Conservation (phyloP, 2,888 invertebrate genomes). For the Polylopha cassiicola region DNA sequence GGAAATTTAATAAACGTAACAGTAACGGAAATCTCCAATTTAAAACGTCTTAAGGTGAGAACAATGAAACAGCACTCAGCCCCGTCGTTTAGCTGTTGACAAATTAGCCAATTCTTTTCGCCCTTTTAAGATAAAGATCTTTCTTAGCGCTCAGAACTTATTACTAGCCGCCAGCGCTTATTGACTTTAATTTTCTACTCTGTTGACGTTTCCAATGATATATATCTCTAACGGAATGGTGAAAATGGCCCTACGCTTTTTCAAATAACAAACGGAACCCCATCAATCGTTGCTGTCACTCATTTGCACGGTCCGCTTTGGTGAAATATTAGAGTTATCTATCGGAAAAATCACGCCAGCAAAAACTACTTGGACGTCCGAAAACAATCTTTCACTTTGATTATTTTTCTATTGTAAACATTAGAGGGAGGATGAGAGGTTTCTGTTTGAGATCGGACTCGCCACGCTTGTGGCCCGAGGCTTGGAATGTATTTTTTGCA, state of each 20-base stretch:
- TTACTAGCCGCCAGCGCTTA: conserved; percentile 57
- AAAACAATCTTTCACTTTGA: conserved; percentile 70
- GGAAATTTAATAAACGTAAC: conserved; percentile 40
- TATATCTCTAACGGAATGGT: conserved; percentile 61
- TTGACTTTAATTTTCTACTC: conserved; percentile 75
- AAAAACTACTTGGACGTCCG: conserved; percentile 62
- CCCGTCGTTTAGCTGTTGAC: conserved; percentile 53
- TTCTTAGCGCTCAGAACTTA: conserved; percentile 40
- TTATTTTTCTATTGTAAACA: conserved; percentile 75
- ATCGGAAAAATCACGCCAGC: conserved; percentile 60
- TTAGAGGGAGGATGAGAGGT: conserved; percentile 51
- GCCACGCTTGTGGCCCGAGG: conserved; percentile 47
- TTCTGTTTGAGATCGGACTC: conserved; percentile 40
- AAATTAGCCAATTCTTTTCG: conserved; percentile 66
- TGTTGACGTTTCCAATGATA: conserved; percentile 74
- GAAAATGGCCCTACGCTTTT: conserved; percentile 71
- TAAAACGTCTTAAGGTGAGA: conserved; percentile 44
- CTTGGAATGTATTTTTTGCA: conserved; percentile 21
- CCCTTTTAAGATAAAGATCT: conserved; percentile 50
- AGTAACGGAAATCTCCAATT: conserved; percentile 34
- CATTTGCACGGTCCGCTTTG: conserved; percentile 62
- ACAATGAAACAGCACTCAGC: conserved; percentile 65
- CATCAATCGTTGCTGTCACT: conserved; percentile 71
- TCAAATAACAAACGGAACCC: conserved; percentile 70
- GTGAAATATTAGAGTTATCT: conserved; percentile 72